Conservation (phyloP, 1,140 invertebrate genomes). For the Andrena cerasifolii region DNA sequence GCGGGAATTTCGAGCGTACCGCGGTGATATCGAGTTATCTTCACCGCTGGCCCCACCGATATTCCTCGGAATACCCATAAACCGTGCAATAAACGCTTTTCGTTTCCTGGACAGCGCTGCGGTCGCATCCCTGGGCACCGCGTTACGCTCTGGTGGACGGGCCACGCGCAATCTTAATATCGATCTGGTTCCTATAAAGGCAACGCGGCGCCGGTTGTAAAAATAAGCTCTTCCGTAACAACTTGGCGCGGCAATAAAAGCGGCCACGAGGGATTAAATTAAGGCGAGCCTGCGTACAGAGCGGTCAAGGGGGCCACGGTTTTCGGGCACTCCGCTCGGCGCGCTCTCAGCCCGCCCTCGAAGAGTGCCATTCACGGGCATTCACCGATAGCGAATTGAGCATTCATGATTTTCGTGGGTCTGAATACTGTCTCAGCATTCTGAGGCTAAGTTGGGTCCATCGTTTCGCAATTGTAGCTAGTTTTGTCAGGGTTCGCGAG, state of each 20-base stretch:
- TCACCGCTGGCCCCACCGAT: not conserved
- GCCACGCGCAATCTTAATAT: slow-evolving; percentile 44
- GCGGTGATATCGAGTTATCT: slow-evolving; percentile 21
- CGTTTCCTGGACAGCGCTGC: slow-evolving; percentile 4
- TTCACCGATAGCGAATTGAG: no score
- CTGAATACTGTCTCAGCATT: no score
- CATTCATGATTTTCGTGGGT: no score
- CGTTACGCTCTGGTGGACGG: not conserved
- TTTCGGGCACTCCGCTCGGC: no score
- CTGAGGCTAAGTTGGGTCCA: no score
- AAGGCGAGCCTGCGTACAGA: not conserved
- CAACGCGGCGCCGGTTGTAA: slow-evolving; percentile 33
- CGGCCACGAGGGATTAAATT: slow-evolving; percentile 36
- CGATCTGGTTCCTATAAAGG: slow-evolving; percentile 44
- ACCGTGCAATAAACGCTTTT: slow-evolving; percentile 32
- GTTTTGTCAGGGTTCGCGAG: no score
- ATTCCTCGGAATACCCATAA: slow-evolving; percentile 15
- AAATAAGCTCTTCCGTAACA: slow-evolving; percentile 42
- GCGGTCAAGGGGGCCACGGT: no score
- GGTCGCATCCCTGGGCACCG: not conserved
- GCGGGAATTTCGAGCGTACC: not conserved
- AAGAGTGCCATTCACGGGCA: no score
- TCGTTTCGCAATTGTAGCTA: no score
- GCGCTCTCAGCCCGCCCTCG: no score
- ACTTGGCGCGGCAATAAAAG: slow-evolving; percentile 37